Base-by-base conservation (phyloP, 2,113 vertebrate genomes). In the Dinomys branickii region DNA sequence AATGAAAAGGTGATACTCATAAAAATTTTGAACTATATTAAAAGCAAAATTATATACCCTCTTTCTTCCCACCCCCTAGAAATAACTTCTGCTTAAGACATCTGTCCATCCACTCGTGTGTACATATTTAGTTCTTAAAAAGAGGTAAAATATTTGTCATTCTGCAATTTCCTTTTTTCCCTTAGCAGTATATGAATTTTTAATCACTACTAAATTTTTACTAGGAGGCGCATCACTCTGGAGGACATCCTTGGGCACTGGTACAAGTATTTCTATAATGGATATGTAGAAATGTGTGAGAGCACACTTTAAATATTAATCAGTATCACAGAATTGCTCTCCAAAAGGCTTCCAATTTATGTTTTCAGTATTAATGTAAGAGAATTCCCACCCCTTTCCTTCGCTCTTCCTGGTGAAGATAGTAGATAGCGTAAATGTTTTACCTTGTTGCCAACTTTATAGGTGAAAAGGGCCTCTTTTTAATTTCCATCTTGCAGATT, bases 231-330 rank as follows among this genome's bases (percentile, higher is more conserved):
- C 24, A 67, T 1, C 1, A 35, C 19, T 65, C 8, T n/a, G 9
- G 30, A 33, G 13, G 67, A 24, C 44, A 69, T 81, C 38, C 44
- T 71, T 50, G 33, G 44, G 50, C 52, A 30, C 24, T 1, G 85
- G 63, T 28, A 5, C 54, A 44, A 26, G 26, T 83, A 13, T 94
- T 91, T 90, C 81, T 88, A 58, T 19, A 82, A 22, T 44, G 54
- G 92, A 61, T 85, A 41, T 65, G 16, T 85, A 92, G 80, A 95
- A 84, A 28, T 89, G 22, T 59, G 52, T 95, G 52, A 87, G 38
- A 89, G 19, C 82, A 41, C 71, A 58, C 69, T 80, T 90, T 41
- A 92, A 81, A 33, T 80, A 84, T 88, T 91, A 91, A 88, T 83
- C 77, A 88, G 52, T 41, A 65, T 54, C 65, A 28, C 56, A 88